Conservation (phyloP, 2,797 vertebrate genomes). For the Channallabes apus region DNA sequence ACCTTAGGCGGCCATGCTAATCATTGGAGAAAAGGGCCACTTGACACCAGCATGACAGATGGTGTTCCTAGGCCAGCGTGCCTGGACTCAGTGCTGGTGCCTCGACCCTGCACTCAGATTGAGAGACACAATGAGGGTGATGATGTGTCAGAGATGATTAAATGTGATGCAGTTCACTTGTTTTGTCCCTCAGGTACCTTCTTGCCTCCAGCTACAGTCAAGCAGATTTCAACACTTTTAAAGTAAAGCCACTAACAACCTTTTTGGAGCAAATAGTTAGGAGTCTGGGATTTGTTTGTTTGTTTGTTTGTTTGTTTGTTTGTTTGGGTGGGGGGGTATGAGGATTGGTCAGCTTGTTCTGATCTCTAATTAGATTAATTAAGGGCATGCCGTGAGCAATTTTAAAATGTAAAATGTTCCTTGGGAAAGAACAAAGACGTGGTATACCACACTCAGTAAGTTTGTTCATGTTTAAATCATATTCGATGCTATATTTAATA, state of each 20-base stretch:
- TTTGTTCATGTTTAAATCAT: constrained; percentile 21
- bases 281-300: background rate
- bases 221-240: constrained; percentile 15
- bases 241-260: background rate
- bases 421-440: background rate
- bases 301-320: background rate
- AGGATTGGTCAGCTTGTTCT: too few relatives aligned
- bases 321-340: too few relatives aligned
- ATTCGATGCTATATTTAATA: constrained; percentile 13
- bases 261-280: background rate
- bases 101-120: constrained; percentile 60
- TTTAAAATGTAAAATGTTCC: background rate
- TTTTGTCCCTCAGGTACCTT: constrained; percentile 67
- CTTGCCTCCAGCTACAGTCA: constrained; percentile 63
- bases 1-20: constrained; percentile 77
- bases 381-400: background rate
- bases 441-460: background rate
- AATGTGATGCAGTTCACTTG: constrained; percentile 67
- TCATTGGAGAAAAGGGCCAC: constrained; percentile 77
- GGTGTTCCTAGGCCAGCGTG: constrained; percentile 53
- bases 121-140: constrained; percentile 69
- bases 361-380: background rate
- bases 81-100: constrained; percentile 42
- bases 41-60: constrained; percentile 75
- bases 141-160: constrained; percentile 76